Conservation (phyloP, 2,113 vertebrate genomes). For the Capreolus pygargus region DNA sequence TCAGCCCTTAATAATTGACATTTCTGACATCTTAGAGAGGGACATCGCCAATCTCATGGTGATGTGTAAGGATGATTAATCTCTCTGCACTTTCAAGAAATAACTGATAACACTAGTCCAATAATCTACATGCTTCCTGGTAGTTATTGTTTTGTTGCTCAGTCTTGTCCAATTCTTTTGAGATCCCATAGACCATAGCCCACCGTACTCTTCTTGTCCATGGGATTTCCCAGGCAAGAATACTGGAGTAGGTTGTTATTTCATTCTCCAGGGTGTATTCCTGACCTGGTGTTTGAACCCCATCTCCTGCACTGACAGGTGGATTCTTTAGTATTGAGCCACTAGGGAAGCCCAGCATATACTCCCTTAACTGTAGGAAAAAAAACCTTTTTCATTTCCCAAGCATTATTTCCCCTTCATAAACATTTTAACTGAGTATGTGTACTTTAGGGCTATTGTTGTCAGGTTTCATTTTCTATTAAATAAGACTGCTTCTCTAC, state of each 20-base stretch:
- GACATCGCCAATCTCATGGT: neutral
- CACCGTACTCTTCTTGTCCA: neutral
- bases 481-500: neutral
- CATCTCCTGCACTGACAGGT: neutral
- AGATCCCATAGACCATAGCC: neutral
- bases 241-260: neutral
- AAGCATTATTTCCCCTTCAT: neutral
- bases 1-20: neutral
- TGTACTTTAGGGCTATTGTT: neutral
- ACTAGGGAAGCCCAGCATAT: neutral
- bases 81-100: neutral
- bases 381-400: neutral
- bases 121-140: neutral
- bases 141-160: neutral
- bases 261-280: neutral
- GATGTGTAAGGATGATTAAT: neutral
- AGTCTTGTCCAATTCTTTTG: neutral
- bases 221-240: neutral
- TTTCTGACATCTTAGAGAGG: neutral
- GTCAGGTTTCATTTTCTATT: neutral
- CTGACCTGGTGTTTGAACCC: neutral
- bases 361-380: neutral
- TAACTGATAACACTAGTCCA: neutral
- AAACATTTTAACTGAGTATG: neutral
- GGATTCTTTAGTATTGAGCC: neutral